Evolutionary conservation across 2,113 vertebrate genomes (phyloP), one percentile per base, ranked within the genome.

Genomic region (Phyllostomus hastatus): DNA sequence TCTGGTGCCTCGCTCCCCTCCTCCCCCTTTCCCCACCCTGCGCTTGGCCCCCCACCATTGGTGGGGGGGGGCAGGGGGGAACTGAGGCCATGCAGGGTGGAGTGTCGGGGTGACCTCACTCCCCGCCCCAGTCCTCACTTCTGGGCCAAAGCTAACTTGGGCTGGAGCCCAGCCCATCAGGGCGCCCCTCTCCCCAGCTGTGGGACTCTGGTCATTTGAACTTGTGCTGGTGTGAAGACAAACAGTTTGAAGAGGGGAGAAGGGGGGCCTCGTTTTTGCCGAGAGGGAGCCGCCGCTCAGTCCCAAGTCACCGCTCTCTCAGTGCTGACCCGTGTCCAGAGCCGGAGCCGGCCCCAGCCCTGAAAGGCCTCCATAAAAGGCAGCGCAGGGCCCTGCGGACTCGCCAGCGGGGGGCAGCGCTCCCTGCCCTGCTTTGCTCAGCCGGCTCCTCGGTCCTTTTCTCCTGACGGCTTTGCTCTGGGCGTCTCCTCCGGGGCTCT

Each of bases 141-240:
- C 89, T 1, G 9, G 50, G 95, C 96, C 96, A 97, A 90, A 91
- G 90, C 80, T 61, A 79, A 75, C 92, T 66, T 6, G 15, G 59
- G 43, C 91, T 50, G 0, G 3, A 26, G 89, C 67, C 35, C 66
- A 83, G 85, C 88, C 52, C 83, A 6, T n/a, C 64, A 22, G 87
- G 89, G 83, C 1, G 33, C 59, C 92, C 78, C 89, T 7, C 7
- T 89, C 92, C 92, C 92, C 17, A 54, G 35, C 97, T 91, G 89
- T 67, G 80, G 4, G 89, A 17, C 48, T 64, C 19, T 8, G 35
- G 46, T 52, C 54, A 1, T 52, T 24, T 52, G 82, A 88, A 31
- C 64, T 10, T 15, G 14, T 12, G 75, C 33, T 0, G 0, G 41
- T 38, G 67, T 33, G 35, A 90, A 35, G 54, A 64, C 15, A 26